Evolutionary conservation across 1,140 invertebrate genomes (phyloP).

Genomic region (Neocloeon triangulifer): DNA sequence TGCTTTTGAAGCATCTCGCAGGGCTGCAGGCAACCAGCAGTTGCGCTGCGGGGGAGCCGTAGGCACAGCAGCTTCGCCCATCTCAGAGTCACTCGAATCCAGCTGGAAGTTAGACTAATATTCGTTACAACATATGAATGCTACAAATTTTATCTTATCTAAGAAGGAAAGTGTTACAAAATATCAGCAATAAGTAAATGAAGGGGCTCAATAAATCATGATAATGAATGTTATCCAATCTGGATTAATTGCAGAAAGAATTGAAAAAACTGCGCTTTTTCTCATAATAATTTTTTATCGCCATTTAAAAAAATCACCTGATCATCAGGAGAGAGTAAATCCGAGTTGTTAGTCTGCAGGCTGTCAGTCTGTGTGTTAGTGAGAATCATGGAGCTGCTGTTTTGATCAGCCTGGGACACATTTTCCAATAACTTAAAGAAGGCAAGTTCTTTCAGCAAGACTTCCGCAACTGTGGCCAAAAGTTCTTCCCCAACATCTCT

Average conservation of each 20-base stretch:
- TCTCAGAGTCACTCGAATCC: not conserved
- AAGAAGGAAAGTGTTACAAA: not conserved
- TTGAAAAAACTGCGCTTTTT: not conserved
- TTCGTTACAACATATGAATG: not conserved
- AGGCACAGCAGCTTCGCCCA: not conserved
- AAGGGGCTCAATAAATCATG: too few relatives aligned
- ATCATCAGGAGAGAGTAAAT: not conserved
- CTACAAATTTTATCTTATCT: not conserved
- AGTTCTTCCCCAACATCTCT: slow-evolving; percentile 7
- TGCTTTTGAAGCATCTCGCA: not conserved
- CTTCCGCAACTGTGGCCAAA: slow-evolving; percentile 5
- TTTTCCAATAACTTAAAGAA: slow-evolving; percentile 3
- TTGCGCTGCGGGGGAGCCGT: slow-evolving; percentile 7
- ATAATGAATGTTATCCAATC: too few relatives aligned
- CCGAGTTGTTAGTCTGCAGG: not conserved
- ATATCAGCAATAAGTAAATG: too few relatives aligned
- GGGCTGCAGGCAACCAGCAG: slow-evolving; percentile 11
- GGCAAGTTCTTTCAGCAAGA: slow-evolving; percentile 5
- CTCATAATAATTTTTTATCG: not conserved
- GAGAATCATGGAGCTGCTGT: not conserved
- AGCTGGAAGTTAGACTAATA: slow-evolving; percentile 1
- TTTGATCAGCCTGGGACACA: not conserved
- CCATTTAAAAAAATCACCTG: not conserved
- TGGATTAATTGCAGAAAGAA: not conserved
- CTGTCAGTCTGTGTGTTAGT: not conserved